phyloP scores from a whole-genome alignment of 2,113 vertebrate species.

The Otus sunia region DNA sequence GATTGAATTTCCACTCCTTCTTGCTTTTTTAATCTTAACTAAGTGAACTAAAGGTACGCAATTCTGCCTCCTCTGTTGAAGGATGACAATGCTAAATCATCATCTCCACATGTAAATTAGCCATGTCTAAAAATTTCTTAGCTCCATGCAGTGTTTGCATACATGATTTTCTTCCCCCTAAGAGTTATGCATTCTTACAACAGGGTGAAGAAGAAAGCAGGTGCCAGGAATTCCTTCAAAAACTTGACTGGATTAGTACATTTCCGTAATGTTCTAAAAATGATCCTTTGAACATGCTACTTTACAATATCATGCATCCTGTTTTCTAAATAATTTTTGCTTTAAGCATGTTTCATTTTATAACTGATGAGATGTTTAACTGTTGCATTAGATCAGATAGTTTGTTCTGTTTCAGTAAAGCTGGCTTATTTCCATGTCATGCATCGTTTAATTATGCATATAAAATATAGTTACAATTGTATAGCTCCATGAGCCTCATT shows the following conservation, averaged over 20 bases:
- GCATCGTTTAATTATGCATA: not conserved
- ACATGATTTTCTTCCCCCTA: not conserved
- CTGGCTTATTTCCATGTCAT: not conserved
- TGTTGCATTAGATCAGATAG: not conserved
- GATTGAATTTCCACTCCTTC: not conserved
- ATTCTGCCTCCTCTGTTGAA: not conserved
- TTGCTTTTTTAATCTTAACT: not conserved
- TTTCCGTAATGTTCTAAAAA: not conserved
- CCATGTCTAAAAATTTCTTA: not conserved
- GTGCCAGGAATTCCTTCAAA: not conserved
- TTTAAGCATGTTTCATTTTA: not conserved
- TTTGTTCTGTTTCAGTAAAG: not conserved
- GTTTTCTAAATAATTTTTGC: not conserved
- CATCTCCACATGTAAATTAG: not conserved
- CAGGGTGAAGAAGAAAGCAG: not conserved
- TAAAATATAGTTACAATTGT: not conserved
- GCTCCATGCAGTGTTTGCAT: not conserved
- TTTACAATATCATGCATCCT: not conserved
- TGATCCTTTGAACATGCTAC: not conserved
- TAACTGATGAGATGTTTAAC: not conserved
- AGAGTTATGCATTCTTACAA: not conserved
- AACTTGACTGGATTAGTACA: not conserved
- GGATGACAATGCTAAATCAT: not conserved
- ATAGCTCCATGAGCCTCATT: not conserved
- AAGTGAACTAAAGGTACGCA: not conserved